phyloP scores from a whole-genome alignment of 2,797 vertebrate species.

The Enteromius fasciolatus region DNA sequence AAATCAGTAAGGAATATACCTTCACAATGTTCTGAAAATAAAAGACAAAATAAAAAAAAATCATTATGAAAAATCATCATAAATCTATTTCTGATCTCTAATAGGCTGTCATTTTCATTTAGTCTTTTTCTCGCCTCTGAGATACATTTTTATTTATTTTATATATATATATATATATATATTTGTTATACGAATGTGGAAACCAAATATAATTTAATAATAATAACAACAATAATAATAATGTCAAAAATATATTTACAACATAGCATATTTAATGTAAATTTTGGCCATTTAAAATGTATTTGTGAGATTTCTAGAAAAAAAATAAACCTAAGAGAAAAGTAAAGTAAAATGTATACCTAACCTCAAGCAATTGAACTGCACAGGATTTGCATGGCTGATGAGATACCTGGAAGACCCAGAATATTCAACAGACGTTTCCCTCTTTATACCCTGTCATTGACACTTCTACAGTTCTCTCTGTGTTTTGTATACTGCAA shows the following conservation, averaged over 20 bases:
- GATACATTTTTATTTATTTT: not conserved
- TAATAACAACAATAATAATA: no score
- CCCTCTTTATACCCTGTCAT: not conserved
- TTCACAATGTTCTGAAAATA: not conserved
- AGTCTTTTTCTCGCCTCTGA: not conserved
- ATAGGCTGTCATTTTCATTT: not conserved
- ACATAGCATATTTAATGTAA: not conserved
- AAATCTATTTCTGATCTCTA: not conserved
- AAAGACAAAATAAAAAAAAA: not conserved
- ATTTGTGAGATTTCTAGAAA: not conserved
- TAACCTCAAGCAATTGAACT: slow-evolving; percentile 9
- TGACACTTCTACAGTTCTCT: not conserved
- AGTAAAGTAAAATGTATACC: not conserved
- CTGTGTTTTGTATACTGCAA: not conserved
- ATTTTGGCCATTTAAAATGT: not conserved
- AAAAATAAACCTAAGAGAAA: not conserved
- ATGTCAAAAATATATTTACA: not conserved
- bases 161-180: no score
- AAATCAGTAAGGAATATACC: not conserved
- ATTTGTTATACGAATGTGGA: not conserved
- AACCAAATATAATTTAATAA: not conserved
- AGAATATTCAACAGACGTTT: slow-evolving; percentile 21
- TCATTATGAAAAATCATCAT: not conserved
- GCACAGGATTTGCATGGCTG: slow-evolving; percentile 34
- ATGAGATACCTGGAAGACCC: slow-evolving; percentile 32